Evolutionary conservation across 2,113 vertebrate genomes (phyloP).

Genomic region (Bucco capensis): DNA sequence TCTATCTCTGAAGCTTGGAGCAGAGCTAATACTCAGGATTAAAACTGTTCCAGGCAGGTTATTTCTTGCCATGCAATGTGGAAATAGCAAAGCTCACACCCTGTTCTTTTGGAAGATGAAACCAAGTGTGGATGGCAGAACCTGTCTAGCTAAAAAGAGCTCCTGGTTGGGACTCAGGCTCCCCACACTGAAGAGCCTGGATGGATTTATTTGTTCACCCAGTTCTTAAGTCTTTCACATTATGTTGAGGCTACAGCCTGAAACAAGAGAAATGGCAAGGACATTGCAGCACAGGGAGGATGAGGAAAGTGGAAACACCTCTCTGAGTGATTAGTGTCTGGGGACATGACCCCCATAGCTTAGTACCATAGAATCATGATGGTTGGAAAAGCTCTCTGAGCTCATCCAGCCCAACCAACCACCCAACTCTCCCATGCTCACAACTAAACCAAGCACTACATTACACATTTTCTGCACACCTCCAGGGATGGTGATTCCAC

Average conservation of each 20-base stretch:
- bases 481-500: too few species aligned
- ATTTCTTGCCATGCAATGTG: conserved; percentile 34
- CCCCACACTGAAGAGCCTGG: fast-evolving
- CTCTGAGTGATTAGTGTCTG: fast-evolving
- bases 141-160: background rate
- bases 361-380: too few species aligned
- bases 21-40: conserved; percentile 46
- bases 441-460: too few species aligned
- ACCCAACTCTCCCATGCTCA: too few species aligned
- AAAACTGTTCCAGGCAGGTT: conserved; percentile 52
- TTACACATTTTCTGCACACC: too few species aligned
- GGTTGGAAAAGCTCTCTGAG: too few species aligned
- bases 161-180: background rate
- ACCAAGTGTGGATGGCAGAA: background rate
- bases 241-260: background rate
- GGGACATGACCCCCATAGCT: background rate
- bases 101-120: conserved; percentile 47
- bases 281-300: fast-evolving
- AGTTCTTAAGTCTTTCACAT: background rate
- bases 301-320: background rate
- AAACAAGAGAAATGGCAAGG: background rate
- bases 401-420: too few species aligned
- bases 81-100: conserved; percentile 58
- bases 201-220: background rate
- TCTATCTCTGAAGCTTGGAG: conserved; percentile 45